Conservation (phyloP, 2,888 invertebrate genomes). For the Cyclophora punctaria region DNA sequence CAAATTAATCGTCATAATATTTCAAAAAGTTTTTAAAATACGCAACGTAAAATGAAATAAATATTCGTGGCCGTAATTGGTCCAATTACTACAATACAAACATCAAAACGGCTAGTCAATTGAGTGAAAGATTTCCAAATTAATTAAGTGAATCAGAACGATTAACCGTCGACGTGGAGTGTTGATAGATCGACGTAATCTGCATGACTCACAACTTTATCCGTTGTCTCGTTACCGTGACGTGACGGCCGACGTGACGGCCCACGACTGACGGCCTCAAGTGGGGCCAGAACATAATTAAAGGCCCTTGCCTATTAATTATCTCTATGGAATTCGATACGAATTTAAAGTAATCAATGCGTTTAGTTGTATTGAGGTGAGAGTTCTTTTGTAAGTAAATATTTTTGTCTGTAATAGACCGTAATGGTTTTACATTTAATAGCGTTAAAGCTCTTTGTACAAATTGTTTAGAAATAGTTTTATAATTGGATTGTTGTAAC, state of each 20-base stretch:
- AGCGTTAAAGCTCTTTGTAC: too few species aligned
- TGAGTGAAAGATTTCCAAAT: background rate
- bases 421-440: background rate
- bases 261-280: constrained; percentile 27
- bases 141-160: background rate
- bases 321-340: constrained; percentile 35
- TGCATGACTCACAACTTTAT: constrained; percentile 29
- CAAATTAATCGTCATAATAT: too few species aligned
- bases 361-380: background rate
- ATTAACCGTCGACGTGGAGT: constrained; percentile 4
- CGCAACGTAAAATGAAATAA: too few species aligned
- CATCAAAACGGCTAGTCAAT: constrained; percentile 7
- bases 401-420: constrained; percentile 22
- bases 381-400: constrained; percentile 23
- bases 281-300: constrained; percentile 31
- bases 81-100: constrained; percentile 1
- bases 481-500: too few species aligned
- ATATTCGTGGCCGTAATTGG: too few species aligned
- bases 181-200: constrained; percentile 17
- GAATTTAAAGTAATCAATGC: constrained; percentile 13
- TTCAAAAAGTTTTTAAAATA: too few species aligned
- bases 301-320: constrained; percentile 37
- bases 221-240: constrained; percentile 11
- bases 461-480: too few species aligned
- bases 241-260: constrained; percentile 15